These are phyloP conservation scores for Netelia inedita DNA, from an alignment of 2,888 invertebrate species.

Conservation along the genomic window DNA sequence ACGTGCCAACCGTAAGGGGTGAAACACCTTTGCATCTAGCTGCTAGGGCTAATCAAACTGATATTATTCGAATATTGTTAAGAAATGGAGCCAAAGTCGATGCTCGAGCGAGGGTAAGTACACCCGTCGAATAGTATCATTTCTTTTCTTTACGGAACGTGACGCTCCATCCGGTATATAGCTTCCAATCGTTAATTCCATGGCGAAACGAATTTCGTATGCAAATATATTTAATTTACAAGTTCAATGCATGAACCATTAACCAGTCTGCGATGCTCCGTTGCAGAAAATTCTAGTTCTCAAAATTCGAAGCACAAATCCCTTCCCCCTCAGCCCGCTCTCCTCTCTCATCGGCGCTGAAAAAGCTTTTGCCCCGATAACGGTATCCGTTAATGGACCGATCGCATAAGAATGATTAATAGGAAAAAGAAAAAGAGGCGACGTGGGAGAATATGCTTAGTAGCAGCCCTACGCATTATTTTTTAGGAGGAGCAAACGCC, in stretches of 20 bases:
- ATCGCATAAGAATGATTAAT: not conserved
- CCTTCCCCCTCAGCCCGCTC: no score
- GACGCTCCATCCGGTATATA: no score
- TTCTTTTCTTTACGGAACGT: not conserved
- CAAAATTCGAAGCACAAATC: not conserved
- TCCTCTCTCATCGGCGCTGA: no score
- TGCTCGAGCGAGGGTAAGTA: slow-evolving; percentile 88
- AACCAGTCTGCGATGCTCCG: slow-evolving; percentile 74
- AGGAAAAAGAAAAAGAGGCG: not conserved
- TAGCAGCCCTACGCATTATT: not conserved
- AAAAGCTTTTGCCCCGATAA: no score
- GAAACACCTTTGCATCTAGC: slow-evolving; percentile 99
- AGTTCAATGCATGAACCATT: slow-evolving; percentile 73
- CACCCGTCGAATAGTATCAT: not conserved
- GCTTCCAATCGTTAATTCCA: not conserved
- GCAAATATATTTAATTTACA: not conserved
- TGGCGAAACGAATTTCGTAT: not conserved
- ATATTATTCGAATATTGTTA: slow-evolving; percentile 97
- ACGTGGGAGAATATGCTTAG: not conserved
- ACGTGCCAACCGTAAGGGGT: slow-evolving; percentile 97
- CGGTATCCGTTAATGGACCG: no score
- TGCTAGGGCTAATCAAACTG: slow-evolving; percentile 98
- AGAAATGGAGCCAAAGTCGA: slow-evolving; percentile 96
- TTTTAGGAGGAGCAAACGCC: slow-evolving; percentile 96
- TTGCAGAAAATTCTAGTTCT: not conserved